These are phyloP conservation scores for Adelphocoris suturalis DNA, from an alignment of 2,888 invertebrate genomes.

Conservation along the genomic window DNA sequence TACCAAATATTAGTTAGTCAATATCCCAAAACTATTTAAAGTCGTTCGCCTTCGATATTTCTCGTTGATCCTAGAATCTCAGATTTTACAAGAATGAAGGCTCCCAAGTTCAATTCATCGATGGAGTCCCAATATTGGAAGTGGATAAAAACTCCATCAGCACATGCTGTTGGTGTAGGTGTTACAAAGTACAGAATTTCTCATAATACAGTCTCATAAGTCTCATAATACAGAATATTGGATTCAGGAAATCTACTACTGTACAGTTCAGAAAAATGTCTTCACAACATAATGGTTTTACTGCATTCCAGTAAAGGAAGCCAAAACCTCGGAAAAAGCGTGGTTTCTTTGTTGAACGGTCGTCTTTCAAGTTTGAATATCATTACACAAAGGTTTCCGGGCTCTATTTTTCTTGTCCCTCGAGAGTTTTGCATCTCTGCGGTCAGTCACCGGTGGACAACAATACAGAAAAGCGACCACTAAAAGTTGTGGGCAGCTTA, in stretches of 20 bases:
- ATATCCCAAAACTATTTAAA: too few species aligned
- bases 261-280: not conserved
- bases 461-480: not conserved
- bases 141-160: too few species aligned
- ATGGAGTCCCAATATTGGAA: too few species aligned
- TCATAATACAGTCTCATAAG: too few species aligned
- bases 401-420: not conserved
- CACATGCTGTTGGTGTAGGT: too few species aligned
- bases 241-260: not conserved
- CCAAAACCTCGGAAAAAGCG: not conserved
- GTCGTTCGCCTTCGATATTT: too few species aligned
- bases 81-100: too few species aligned
- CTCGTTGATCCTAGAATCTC: too few species aligned
- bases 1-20: too few species aligned
- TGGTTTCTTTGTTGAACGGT: not conserved
- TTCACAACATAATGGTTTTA: not conserved
- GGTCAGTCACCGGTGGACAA: constrained; percentile 26
- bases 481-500: not conserved
- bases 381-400: constrained; percentile 40
- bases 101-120: too few species aligned
- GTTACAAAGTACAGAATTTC: too few species aligned
- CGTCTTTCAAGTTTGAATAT: constrained; percentile 24
- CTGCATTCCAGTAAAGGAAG: not conserved
- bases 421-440: constrained; percentile 47
- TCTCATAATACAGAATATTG: too few species aligned